Evolutionary conservation across 2,797 vertebrate species (phyloP).

Genomic region (Poeciliopsis turneri): DNA sequence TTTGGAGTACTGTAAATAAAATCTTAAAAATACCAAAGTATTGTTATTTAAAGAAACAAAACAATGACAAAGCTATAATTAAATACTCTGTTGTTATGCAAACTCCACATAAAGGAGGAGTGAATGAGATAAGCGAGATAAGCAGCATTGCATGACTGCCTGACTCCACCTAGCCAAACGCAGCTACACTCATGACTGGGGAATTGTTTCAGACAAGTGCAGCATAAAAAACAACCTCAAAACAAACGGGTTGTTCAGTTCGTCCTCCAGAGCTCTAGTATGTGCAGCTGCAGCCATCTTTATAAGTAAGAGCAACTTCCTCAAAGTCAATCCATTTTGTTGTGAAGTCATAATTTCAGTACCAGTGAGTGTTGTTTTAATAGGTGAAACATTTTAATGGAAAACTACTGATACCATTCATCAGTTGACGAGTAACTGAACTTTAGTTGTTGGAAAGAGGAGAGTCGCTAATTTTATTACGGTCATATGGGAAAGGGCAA

Average conservation of each 20-base stretch:
- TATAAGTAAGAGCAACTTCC: background rate
- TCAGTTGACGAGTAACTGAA: background rate
- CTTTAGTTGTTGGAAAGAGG: background rate
- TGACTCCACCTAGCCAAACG: conserved; percentile 41
- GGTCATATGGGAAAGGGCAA: background rate
- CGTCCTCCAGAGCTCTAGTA: background rate
- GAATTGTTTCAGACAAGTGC: conserved; percentile 37
- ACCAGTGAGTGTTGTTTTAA: background rate
- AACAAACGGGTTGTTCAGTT: background rate
- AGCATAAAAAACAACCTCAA: conserved; percentile 42
- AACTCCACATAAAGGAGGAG: background rate
- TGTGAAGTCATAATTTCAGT: background rate
- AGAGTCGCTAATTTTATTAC: background rate
- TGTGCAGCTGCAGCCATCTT: background rate
- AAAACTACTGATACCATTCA: background rate
- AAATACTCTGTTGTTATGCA: background rate
- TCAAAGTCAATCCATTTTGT: background rate
- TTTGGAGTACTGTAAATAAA: background rate
- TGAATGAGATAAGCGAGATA: conserved; percentile 42
- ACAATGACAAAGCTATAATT: background rate
- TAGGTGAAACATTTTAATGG: background rate
- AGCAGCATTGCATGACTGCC: conserved; percentile 52
- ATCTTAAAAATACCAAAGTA: background rate
- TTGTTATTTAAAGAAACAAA: background rate
- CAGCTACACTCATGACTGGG: conserved; percentile 27